Evolutionary conservation across 2,797 vertebrate genomes (phyloP).

Genomic region (Gadopsis bispinosus): DNA sequence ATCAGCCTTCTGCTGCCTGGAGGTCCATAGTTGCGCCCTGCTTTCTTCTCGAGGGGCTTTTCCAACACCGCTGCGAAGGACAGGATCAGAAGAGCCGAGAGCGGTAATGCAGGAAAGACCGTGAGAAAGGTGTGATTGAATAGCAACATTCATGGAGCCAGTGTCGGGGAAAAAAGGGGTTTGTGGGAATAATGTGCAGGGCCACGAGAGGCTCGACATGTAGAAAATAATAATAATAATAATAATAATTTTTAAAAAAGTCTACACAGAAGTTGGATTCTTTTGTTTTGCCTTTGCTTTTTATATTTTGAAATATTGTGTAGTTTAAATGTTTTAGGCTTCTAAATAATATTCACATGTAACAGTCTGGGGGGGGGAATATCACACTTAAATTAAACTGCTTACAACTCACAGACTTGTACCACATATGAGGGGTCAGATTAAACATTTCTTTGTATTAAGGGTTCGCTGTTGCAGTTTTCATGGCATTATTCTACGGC

Average conservation of each 20-base stretch:
- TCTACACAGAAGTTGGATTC: too few relatives aligned
- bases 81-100: slow-evolving; percentile 8
- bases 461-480: neutral
- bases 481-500: neutral
- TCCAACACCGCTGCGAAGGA: slow-evolving; percentile 86
- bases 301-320: neutral
- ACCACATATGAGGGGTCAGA: too few relatives aligned
- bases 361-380: too few relatives aligned
- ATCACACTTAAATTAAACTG: too few relatives aligned
- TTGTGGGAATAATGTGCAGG: neutral
- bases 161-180: too few relatives aligned
- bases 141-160: neutral
- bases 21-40: slow-evolving; percentile 92
- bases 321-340: neutral
- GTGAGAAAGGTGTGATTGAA: slow-evolving; percentile 3
- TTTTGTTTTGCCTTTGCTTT: too few relatives aligned
- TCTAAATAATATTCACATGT: neutral
- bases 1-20: slow-evolving; percentile 90
- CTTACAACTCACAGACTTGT: too few relatives aligned
- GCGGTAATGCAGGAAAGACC: neutral
- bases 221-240: neutral
- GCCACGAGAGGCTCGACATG: neutral
- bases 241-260: too few relatives aligned
- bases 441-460: too few relatives aligned
- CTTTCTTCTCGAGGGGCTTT: slow-evolving; percentile 95